Evolutionary conservation across 2,888 invertebrate genomes (phyloP), one percentile per base, ranked within the genome.

Genomic region (Hypolimnas misippus): DNA sequence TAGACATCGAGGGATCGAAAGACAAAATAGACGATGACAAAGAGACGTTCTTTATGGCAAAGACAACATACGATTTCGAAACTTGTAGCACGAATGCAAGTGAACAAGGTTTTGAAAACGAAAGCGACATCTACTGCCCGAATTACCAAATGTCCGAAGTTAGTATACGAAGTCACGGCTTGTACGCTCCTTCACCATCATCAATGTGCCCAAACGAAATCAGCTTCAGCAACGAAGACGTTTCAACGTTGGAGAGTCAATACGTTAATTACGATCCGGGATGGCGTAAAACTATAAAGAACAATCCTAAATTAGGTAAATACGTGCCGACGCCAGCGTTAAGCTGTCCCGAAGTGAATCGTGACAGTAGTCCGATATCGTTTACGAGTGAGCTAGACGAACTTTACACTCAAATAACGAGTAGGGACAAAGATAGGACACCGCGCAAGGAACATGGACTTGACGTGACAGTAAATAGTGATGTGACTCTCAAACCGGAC

Each of bases 401-500:
- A 76, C 84, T 95, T 7, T 95, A 95, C 77, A 94, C 95, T 71
- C 94, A 94, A 74, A 95, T 95, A 49, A 92, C 93, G 14, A 88
- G 94, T 70, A 76, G 87, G 63, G 85, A 87, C 57, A 81, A 83
- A 58, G 85, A 87, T 6, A 82, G 86, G 69, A 74, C 79, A 52
- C 73, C 76, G 51, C 70, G 83, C 16, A 83, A 82, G 55, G 86
- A 87, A 6, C 73, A 76, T 38, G 85, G 80, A 10, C 65, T 89
- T 42, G 90, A 90, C 62, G 83, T 84, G 70, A 89, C 91, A 12
- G 77, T 87, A 65, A 89, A 84, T 57, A 89, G 91, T 81, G 92
- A 92, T 72, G 85, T 87, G 70, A 90, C 89, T 3, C 73, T 92
- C 25, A 87, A 86, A 65, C 87, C 91, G 25, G 92, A 91, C 73